phyloP scores from a whole-genome alignment of 1,140 invertebrate species.

The Pinna nobilis region DNA sequence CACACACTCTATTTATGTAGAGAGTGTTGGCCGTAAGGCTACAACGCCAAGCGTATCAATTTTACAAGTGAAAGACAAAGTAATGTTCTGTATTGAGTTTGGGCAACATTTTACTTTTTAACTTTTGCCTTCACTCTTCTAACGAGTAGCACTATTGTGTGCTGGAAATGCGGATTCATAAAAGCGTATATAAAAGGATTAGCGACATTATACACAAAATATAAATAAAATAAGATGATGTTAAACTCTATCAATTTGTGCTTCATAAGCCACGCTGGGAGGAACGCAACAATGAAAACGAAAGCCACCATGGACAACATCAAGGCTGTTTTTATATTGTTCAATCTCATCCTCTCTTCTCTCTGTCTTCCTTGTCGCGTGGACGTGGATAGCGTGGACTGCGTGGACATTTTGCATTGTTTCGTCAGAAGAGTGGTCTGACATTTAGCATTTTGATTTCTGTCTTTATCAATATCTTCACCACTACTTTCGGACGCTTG shows the following conservation, averaged over 20 bases:
- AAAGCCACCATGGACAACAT: conserved; percentile 62
- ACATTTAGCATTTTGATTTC: no score
- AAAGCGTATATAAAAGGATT: conserved; percentile 72
- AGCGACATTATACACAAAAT: conserved; percentile 69
- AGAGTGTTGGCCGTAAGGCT: no score
- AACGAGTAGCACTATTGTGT: no score
- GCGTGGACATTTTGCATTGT: background rate
- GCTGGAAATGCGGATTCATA: conserved; percentile 63
- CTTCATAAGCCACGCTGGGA: conserved; percentile 65
- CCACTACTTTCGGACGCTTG: background rate
- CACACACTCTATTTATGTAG: no score
- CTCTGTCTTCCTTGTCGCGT: conserved; percentile 20
- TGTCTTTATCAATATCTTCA: background rate
- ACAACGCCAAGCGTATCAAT: no score
- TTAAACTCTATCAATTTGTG: conserved; percentile 51
- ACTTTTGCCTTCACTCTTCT: no score
- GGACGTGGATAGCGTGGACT: no score
- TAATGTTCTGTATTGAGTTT: no score
- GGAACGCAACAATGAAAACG: conserved; percentile 64
- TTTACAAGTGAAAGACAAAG: no score
- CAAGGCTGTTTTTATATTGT: conserved; percentile 63
- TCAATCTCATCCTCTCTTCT: conserved; percentile 41
- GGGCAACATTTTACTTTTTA: no score
- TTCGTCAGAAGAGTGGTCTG: background rate
- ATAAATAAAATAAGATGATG: conserved; percentile 62